Conservation (phyloP, 2,888 invertebrate genomes). For the Drosophila nigritarsus region DNA sequence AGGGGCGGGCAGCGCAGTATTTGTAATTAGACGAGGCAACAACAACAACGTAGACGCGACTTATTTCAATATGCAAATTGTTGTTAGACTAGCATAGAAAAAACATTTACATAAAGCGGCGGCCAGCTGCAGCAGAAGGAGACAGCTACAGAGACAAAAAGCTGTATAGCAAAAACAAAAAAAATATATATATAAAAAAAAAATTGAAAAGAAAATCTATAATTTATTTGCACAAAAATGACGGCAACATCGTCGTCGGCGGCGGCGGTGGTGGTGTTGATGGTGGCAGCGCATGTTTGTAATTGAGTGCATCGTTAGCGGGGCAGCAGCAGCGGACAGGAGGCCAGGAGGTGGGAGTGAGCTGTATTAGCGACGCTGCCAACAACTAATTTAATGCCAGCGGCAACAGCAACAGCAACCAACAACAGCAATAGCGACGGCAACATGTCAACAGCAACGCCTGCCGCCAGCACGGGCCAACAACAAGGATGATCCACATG, state of each 20-base stretch:
- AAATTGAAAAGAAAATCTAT: slow-evolving; percentile 65
- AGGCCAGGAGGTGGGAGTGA: slow-evolving; percentile 34
- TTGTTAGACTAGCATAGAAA: slow-evolving; percentile 56
- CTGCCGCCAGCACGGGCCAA: slow-evolving; percentile 49
- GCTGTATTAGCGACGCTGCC: slow-evolving; percentile 74
- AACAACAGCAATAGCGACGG: slow-evolving; percentile 59
- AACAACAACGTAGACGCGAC: slow-evolving; percentile 40
- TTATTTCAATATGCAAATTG: slow-evolving; percentile 69
- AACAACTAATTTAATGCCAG: slow-evolving; percentile 81
- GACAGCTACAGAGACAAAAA: slow-evolving; percentile 55
- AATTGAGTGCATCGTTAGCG: slow-evolving; percentile 79
- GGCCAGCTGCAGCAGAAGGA: slow-evolving; percentile 54
- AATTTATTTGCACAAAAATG: slow-evolving; percentile 73
- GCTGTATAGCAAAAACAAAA: slow-evolving; percentile 19
- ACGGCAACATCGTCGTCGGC: slow-evolving; percentile 47
- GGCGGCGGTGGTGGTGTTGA: slow-evolving; percentile 38
- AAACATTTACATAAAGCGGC: slow-evolving; percentile 48
- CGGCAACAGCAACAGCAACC: slow-evolving; percentile 60
- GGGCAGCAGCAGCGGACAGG: slow-evolving; percentile 40
- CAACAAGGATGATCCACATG: slow-evolving; percentile 52
- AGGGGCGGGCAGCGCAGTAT: slow-evolving; percentile 48
- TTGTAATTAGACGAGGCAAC: slow-evolving; percentile 63
- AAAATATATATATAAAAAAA: slow-evolving; percentile 32
- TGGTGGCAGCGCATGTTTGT: slow-evolving; percentile 52
- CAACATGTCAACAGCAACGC: slow-evolving; percentile 79